phyloP scores from a whole-genome alignment of 2,113 vertebrate species.

The Psilopsiagon aymara region DNA sequence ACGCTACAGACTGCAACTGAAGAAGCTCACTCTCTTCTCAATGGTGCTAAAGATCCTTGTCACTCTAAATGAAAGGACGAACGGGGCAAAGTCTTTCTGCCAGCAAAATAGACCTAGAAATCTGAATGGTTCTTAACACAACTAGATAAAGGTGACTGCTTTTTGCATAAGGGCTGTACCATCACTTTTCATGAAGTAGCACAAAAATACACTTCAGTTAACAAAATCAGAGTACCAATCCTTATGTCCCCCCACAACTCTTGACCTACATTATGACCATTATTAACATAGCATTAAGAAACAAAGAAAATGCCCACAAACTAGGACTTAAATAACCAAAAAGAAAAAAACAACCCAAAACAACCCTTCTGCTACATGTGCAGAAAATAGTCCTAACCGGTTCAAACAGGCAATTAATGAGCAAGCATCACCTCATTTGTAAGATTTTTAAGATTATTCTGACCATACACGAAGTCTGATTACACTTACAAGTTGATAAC shows the following conservation, averaged over 20 bases:
- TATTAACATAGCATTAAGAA: neutral
- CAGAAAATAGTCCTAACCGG: neutral
- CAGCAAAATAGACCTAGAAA: neutral
- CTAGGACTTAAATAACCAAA: neutral
- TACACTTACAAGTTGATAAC: neutral
- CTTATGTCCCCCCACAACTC: fast-evolving
- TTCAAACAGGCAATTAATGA: neutral
- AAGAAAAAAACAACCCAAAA: neutral
- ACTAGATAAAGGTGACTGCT: neutral
- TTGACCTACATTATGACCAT: neutral
- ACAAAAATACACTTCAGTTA: neutral
- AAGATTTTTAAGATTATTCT: neutral
- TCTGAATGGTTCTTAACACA: neutral
- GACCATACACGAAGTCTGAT: neutral
- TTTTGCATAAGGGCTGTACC: neutral
- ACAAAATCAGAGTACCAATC: neutral
- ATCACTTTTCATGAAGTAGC: neutral
- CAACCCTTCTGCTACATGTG: neutral
- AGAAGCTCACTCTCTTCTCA: neutral
- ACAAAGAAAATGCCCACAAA: neutral
- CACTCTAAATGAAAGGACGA: neutral
- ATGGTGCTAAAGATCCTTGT: neutral
- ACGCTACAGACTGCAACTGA: neutral
- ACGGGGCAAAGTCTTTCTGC: neutral
- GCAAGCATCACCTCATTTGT: neutral